Base-by-base conservation (phyloP, 2,113 vertebrate genomes). In the Vidua macroura region DNA sequence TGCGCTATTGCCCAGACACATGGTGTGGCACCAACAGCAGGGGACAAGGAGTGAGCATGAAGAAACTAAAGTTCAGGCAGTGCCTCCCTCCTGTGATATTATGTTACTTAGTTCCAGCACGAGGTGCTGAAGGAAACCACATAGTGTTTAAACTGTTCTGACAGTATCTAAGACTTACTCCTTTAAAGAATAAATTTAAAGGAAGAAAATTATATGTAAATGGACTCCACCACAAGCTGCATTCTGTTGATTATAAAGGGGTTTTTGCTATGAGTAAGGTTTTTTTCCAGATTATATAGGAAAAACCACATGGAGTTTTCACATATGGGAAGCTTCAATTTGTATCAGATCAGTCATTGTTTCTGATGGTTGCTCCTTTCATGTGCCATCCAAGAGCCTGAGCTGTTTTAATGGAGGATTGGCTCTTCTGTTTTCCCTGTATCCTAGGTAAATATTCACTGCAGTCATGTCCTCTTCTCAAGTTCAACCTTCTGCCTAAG, bases 391-490 rank as follows among this genome's bases (percentile, higher is more conserved):
- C 69, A 60, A 78, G 58, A 78, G 69, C 37, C 91, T 84, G 73
- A 75, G 25, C 84, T 79, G 72, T 75, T 75, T 46, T 92, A 78
- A 31, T 39, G 17, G 52, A 60, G 21, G 66, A 79, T 80, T 2
- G 0, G 37, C 88, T 83, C 80, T 72, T 93, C 60, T 95, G 91
- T 97, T 96, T 93, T 88, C 81, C 44, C 70, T 79, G 88, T 95
- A 92, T 96, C 95, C 95, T 94, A 85, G 96, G 93, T 95, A 95
- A 97, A 96, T 96, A 95, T 21, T 84, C 74, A 22, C 46, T 76
- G 69, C 23, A 20, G 90, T 87, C 33, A 0, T 92, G 70, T 88
- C 91, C 87, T 94, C 84, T 93, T 84, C 94, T 97, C 92, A 90
- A 94, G 91, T 95, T 96, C 82, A 96, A 9, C 39, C 43, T 63